These are phyloP conservation scores for Stenotaenia linearis DNA, from an alignment of 2,888 invertebrate genomes.

Conservation along the genomic window DNA sequence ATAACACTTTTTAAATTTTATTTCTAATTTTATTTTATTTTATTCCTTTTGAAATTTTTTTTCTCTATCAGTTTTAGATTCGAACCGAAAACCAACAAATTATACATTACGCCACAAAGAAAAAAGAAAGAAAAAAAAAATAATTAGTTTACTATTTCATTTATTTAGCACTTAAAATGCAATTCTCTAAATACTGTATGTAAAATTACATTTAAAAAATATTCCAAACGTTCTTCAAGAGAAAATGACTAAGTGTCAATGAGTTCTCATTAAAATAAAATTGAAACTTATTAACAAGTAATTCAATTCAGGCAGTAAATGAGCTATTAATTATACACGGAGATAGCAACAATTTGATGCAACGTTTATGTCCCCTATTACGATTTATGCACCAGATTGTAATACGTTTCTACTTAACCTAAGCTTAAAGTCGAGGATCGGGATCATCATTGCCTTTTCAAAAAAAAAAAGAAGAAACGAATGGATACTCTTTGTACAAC, in stretches of 20 bases:
- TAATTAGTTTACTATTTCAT: too few species aligned
- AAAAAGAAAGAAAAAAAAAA: too few species aligned
- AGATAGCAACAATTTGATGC: not conserved
- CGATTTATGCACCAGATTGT: not conserved
- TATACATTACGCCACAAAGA: too few species aligned
- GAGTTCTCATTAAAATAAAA: not conserved
- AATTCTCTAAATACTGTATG: too few species aligned
- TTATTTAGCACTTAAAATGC: too few species aligned
- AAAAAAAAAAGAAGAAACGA: not conserved
- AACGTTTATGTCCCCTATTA: not conserved
- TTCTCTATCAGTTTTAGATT: too few species aligned
- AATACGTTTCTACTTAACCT: not conserved
- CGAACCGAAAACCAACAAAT: too few species aligned
- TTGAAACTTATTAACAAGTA: constrained; percentile 9
- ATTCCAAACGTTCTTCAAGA: too few species aligned
- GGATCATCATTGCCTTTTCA: not conserved
- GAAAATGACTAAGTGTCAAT: not conserved
- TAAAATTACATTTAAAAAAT: too few species aligned
- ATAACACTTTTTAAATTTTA: too few species aligned
- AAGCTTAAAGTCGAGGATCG: not conserved
- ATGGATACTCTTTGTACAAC: not conserved
- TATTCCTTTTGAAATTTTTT: too few species aligned
- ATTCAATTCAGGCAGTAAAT: not conserved
- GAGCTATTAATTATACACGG: not conserved
- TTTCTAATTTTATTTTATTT: too few species aligned